Conservation (phyloP, 2,888 invertebrate species). For the Eurois occulta region DNA sequence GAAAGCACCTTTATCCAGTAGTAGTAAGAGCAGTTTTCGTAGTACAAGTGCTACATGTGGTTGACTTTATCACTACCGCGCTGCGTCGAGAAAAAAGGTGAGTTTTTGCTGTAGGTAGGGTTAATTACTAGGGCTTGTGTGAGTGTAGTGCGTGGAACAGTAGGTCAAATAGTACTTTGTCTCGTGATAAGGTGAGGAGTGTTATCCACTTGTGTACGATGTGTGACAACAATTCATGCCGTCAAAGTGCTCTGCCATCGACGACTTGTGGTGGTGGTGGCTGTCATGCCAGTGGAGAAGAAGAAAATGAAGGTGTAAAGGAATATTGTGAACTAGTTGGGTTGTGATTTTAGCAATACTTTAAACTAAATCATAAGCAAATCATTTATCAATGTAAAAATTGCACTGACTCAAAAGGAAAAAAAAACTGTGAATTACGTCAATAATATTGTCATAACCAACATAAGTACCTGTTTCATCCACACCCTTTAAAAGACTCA, state of each 20-base stretch:
- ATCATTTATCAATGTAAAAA: background rate
- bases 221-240: background rate
- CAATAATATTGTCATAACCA: background rate
- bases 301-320: background rate
- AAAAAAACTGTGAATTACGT: background rate
- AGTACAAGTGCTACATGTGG: background rate
- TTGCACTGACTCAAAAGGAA: background rate
- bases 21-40: background rate
- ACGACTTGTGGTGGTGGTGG: background rate
- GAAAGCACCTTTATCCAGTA: background rate
- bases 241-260: background rate
- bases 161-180: constrained; percentile 4
- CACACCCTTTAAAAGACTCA: background rate
- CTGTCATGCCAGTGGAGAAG: background rate
- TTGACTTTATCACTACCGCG: background rate
- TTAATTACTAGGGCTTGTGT: constrained; percentile 19
- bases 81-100: constrained; percentile 18
- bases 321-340: background rate
- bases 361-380: background rate
- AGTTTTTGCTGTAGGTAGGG: constrained; percentile 11
- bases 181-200: background rate
- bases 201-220: background rate
- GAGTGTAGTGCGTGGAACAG: background rate
- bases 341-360: background rate
- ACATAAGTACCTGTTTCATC: background rate